Evolutionary conservation across 2,797 vertebrate species (phyloP), one percentile per base, ranked within the genome.

Genomic region (Valencia hispanica): DNA sequence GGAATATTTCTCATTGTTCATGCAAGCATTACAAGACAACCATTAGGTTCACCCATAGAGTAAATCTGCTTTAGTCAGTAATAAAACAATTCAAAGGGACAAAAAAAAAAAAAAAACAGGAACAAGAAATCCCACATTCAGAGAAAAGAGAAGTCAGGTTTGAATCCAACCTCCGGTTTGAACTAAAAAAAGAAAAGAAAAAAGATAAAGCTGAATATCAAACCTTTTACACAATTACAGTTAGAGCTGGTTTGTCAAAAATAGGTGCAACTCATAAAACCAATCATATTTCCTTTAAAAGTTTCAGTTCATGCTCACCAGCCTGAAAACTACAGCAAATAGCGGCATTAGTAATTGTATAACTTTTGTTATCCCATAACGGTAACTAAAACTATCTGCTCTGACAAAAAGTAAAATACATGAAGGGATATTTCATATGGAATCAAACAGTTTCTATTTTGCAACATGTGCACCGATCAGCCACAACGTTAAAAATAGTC

Each of bases 11-110:
- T 45, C 25, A 3, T 68, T 17, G 22, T 17, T n/a, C n/a, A 18
- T 43, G 25, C 39, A 45, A 41, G 25, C 39, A 7, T n/a, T 30
- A 27, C 15, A 30, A 57, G 11, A 17, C 30, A 57, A 57, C 69
- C 68, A 48, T 50, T 70, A 79, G 66, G 55, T 68, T 32, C 22
- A 78, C 25, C 76, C 71, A 61, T 70, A 68, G 55, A 65, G 70
- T 57, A 59, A n/a, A 36, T 75, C 36, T 68, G 50, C 12, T 63
- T 41, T 18, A 20, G 39, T 27, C 39, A 43, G 25, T 4, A 57
- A 57, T 10, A 27, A 57, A 57, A 57, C 4, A 30, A 68, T n/a
- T 68, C 5, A 68, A 43, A 25, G 5, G 74, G 45, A 75, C 55
- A 3, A n/a, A 50, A n/a, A 36, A 5, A 61, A 79, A 59, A n/a